Conservation (phyloP, 2,113 vertebrate genomes). For the Apteryx mantelli region DNA sequence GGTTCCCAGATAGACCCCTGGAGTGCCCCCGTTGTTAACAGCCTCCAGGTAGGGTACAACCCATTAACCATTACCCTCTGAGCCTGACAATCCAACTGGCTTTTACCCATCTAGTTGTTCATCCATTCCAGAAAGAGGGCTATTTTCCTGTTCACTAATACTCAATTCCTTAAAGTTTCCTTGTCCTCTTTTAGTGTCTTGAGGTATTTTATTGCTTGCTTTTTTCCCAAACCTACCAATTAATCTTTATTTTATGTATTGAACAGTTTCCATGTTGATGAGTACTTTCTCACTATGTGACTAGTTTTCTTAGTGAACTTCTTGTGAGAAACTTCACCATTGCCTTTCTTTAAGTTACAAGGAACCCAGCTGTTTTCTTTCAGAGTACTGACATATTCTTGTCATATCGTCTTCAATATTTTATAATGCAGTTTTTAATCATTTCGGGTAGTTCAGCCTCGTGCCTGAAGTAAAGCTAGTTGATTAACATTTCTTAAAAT, state of each 20-base stretch:
- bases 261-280: background rate
- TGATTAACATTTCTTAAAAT: background rate
- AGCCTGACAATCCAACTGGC: background rate
- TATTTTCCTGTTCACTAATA: background rate
- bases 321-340: background rate
- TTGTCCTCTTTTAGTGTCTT: background rate
- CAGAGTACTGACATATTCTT: background rate
- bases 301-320: background rate
- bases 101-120: background rate
- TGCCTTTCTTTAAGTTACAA: background rate
- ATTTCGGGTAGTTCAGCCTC: background rate
- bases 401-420: fast-evolving
- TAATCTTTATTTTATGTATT: background rate
- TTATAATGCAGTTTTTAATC: background rate
- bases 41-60: background rate
- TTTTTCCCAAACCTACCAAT: background rate
- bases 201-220: background rate
- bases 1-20: background rate
- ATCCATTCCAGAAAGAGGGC: background rate
- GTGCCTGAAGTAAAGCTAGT: background rate
- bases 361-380: background rate
- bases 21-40: background rate
- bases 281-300: background rate
- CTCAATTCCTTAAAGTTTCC: background rate
- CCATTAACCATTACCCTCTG: background rate